Conservation (phyloP, 2,797 vertebrate species). For the Chanos chanos region DNA sequence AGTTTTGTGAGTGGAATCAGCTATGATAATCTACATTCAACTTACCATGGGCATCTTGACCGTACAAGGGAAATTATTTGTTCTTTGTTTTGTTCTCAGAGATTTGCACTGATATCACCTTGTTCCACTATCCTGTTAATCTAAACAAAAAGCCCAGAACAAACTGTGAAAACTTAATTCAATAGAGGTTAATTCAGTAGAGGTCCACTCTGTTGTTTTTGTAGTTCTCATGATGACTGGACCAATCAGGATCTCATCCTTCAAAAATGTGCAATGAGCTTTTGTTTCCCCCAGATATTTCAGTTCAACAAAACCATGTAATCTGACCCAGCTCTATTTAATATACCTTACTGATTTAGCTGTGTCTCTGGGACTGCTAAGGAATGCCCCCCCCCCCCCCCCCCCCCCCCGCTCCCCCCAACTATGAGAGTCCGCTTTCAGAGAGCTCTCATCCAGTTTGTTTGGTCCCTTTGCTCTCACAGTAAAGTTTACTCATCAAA, state of each 20-base stretch:
- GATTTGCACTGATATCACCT: neutral
- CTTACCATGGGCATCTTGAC: neutral
- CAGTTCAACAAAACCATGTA: constrained; percentile 1
- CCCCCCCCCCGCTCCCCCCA: neutral
- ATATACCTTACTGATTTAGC: neutral
- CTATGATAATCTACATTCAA: constrained; percentile 9
- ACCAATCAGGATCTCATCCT: constrained; percentile 20
- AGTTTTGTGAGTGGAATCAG: constrained; percentile 27
- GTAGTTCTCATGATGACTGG: constrained; percentile 13
- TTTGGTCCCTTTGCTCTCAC: constrained; percentile 13
- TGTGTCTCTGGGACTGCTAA: neutral
- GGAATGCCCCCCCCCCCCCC: neutral
- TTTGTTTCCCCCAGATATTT: neutral
- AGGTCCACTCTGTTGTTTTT: constrained; percentile 5
- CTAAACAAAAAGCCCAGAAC: constrained; percentile 1
- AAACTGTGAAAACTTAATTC: constrained; percentile 10
- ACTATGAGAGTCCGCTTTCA: neutral
- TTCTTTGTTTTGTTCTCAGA: neutral
- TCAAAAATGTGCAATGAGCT: constrained; percentile 17
- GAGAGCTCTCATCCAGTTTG: constrained; percentile 18
- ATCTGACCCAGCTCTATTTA: constrained; percentile 8
- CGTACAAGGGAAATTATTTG: constrained; percentile 10
- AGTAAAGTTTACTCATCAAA: constrained; percentile 53
- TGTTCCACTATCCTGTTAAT: neutral
- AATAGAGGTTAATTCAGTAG: constrained; percentile 11